Evolutionary conservation across 2,888 invertebrate genomes (phyloP).

Genomic region (Cryptosula pallasiana): DNA sequence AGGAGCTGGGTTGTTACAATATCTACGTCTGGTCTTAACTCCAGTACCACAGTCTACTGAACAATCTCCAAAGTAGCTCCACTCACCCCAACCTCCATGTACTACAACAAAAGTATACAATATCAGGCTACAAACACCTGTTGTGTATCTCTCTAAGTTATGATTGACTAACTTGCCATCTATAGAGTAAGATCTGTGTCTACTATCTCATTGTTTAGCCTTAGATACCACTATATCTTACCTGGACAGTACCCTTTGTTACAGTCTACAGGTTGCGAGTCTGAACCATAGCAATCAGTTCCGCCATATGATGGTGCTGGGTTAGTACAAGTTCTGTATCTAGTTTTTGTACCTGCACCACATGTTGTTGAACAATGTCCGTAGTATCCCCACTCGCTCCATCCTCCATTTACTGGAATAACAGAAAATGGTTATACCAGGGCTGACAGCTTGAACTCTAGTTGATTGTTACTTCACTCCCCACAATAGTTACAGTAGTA

Average conservation of each 20-base stretch:
- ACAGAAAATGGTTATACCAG: background rate
- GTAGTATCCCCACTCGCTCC: conserved; percentile 44
- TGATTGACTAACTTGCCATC: background rate
- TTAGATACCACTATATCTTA: conserved; percentile 26
- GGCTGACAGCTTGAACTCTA: no score
- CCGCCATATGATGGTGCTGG: conserved; percentile 42
- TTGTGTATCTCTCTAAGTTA: background rate
- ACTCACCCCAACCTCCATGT: background rate
- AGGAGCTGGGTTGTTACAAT: background rate
- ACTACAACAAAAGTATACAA: background rate
- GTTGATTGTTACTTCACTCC: no score
- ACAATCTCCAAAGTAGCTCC: conserved; percentile 6
- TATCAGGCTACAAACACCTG: background rate
- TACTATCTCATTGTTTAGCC: background rate
- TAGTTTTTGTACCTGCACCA: conserved; percentile 35
- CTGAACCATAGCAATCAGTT: conserved; percentile 35
- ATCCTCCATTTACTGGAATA: conserved; percentile 40
- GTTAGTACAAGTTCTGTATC: conserved; percentile 39
- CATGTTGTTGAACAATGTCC: conserved; percentile 39
- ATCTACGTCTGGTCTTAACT: background rate
- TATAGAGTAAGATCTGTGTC: background rate
- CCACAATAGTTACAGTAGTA: no score
- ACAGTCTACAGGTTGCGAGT: conserved; percentile 34
- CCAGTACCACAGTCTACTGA: background rate
- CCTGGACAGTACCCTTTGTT: conserved; percentile 37